A percentile compares a stretch with the other conserved stretches of the same genome.
Evolutionary conservation across 1,140 invertebrate species (phyloP).

Genomic region (Lethrus apterus): DNA sequence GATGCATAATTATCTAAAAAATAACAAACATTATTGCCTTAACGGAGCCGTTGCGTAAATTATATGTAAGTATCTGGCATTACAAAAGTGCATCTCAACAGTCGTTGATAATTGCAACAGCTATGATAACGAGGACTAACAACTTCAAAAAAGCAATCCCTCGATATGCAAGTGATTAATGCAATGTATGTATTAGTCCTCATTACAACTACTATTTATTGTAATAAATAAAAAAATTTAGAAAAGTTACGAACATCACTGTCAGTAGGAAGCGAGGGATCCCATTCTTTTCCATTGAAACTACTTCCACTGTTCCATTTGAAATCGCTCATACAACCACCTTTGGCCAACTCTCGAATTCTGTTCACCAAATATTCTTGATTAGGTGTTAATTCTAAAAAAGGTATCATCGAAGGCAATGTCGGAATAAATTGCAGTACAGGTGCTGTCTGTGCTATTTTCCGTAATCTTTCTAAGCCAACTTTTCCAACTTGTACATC

Average conservation of each 20-base stretch:
- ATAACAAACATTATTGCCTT: no score
- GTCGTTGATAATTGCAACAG: not conserved
- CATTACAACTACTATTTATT: not conserved
- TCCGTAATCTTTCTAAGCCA: constrained; percentile 59
- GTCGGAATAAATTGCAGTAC: constrained; percentile 60
- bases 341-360: constrained; percentile 65
- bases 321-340: constrained; percentile 74
- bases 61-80: no score
- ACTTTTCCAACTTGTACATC: constrained; percentile 65
- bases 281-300: constrained; percentile 69
- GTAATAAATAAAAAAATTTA: constrained; percentile 6
- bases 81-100: not conserved
- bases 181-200: not conserved
- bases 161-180: no score
- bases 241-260: constrained; percentile 53
- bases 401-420: constrained; percentile 62
- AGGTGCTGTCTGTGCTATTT: constrained; percentile 50
- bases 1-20: constrained; percentile 71
- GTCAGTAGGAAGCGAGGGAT: constrained; percentile 71
- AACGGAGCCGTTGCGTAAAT: no score
- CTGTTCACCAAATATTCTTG: constrained; percentile 76
- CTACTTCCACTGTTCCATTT: constrained; percentile 70
- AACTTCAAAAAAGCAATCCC: no score
- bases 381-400: constrained; percentile 69
- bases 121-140: no score